phyloP scores from a whole-genome alignment of 2,113 vertebrate genomes.

The Hassar affinis region DNA sequence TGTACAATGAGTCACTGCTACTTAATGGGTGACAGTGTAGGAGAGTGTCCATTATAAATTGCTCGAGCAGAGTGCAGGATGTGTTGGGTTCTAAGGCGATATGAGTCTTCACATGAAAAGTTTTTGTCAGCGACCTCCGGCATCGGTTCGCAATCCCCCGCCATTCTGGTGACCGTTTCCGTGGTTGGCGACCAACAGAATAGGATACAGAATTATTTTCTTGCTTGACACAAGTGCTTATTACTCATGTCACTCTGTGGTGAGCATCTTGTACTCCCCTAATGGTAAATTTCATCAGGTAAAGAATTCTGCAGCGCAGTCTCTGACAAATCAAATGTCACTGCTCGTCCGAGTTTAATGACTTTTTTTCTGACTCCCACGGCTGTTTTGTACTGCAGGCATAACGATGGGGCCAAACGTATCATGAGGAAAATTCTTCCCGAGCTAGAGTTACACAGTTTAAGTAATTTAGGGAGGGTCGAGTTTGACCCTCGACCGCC shows the following conservation, averaged over 20 bases:
- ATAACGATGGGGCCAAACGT: conserved; percentile 7
- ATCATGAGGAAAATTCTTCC: conserved; percentile 23
- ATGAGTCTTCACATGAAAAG: not conserved
- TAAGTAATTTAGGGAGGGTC: conserved; percentile 23
- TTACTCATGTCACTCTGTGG: conserved; percentile 39
- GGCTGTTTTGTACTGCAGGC: conserved; percentile 13
- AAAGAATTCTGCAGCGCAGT: conserved; percentile 28
- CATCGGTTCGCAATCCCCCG: conserved; percentile 6
- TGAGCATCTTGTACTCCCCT: conserved; percentile 11
- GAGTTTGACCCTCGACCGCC: conserved; percentile 20
- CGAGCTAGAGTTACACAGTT: conserved; percentile 17
- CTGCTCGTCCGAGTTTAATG: conserved; percentile 41
- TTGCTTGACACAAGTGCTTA: conserved; percentile 27
- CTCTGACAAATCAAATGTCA: conserved; percentile 47
- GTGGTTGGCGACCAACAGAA: not conserved
- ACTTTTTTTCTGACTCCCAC: conserved; percentile 37
- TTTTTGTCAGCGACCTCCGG: not conserved
- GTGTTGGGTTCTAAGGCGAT: not conserved
- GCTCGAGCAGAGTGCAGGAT: not conserved
- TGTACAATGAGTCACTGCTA: conserved; percentile 14
- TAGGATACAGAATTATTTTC: conserved; percentile 31
- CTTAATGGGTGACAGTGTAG: not conserved
- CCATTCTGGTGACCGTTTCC: not conserved
- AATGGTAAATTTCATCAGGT: conserved; percentile 38
- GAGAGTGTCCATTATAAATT: conserved; percentile 11